Percentiles rank a stretch among this genome's conserved stretches.
Evolutionary conservation across 2,797 vertebrate genomes (phyloP).

Genomic region (Pampus argenteus): DNA sequence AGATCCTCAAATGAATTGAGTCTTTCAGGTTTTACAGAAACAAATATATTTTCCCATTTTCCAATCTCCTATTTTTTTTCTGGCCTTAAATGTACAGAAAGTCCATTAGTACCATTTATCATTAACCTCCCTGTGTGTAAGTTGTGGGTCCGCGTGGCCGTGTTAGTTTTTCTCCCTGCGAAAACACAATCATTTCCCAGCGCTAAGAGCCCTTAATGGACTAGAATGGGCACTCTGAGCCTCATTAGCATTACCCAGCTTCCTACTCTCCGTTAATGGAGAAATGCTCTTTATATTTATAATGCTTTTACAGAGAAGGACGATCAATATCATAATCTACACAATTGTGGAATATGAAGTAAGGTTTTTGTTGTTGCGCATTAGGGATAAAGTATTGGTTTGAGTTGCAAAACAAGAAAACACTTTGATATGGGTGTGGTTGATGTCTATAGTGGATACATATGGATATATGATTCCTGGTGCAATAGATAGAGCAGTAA

Average conservation of each 20-base stretch:
- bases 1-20: constrained; percentile 73
- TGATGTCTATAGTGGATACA: constrained; percentile 41
- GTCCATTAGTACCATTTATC: constrained; percentile 84
- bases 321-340: constrained; percentile 85
- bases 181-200: constrained; percentile 84
- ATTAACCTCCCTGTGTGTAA: constrained; percentile 79
- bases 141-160: constrained; percentile 70
- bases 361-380: constrained; percentile 71
- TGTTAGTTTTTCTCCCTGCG: constrained; percentile 81
- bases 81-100: constrained; percentile 72
- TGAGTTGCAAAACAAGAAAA: constrained; percentile 81
- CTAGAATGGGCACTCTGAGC: constrained; percentile 84
- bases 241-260: constrained; percentile 87
- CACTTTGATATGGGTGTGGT: constrained; percentile 76
- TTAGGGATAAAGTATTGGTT: constrained; percentile 81
- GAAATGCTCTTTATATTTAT: constrained; percentile 86
- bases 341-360: constrained; percentile 84
- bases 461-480: constrained; percentile 48
- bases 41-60: constrained; percentile 77
- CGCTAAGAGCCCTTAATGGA: constrained; percentile 86
- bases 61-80: constrained; percentile 65
- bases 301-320: constrained; percentile 83
- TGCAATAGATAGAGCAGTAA: constrained; percentile 50
- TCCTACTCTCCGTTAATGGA: constrained; percentile 83
- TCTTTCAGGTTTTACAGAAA: constrained; percentile 78